Base-by-base conservation (phyloP, 2,113 vertebrate species). In the Odontophorus gujanensis region DNA sequence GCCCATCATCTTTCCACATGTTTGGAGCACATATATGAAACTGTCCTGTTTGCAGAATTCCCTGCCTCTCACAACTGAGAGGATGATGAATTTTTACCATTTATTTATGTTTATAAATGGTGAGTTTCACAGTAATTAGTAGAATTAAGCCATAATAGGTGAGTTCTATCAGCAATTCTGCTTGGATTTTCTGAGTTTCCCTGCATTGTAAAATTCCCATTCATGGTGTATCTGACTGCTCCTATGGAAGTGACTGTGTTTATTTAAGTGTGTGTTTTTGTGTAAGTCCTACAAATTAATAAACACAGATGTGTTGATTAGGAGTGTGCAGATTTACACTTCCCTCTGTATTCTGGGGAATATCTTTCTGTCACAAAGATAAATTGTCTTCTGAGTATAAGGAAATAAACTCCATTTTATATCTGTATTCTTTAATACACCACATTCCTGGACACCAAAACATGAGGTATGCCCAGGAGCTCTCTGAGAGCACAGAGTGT, bases 151-250 rank as follows among this genome's bases (percentile, higher is more conserved):
- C 71, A 88, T 97, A 45, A 93, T 78, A 82, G 38, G 84, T 78
- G 87, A 74, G 32, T 83, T 38, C 65, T 97, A 48, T 18, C 96
- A 95, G 51, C 77, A 81, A 38, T 93, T 98, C 92, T 80, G 79
- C 80, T 87, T 97, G 32, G 90, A 96, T 78, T 97, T 97, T 87
- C 75, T 96, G 57, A 88, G 94, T 92, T 97, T 97, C 15, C 79
- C 58, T 86, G 58, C 53, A 93, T 88, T 57, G 82, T 85, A 13
- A 67, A 73, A 34, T 96, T 97, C 79, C 59, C 26, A 16, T 96
- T 97, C 90, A 96, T 89, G 22, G 51, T 74, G 30, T 96, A 95
- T 90, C 78, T 97, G 96, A 93, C 97, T 91, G 81, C 82, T 93
- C 71, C 79, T 81, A 95, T 97, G 74, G 84, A 81, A 80, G 96